Percentiles rank a stretch among this genome's conserved stretches.
Evolutionary conservation across 2,797 vertebrate species (phyloP).

Genomic region (Notamacropus eugenii): DNA sequence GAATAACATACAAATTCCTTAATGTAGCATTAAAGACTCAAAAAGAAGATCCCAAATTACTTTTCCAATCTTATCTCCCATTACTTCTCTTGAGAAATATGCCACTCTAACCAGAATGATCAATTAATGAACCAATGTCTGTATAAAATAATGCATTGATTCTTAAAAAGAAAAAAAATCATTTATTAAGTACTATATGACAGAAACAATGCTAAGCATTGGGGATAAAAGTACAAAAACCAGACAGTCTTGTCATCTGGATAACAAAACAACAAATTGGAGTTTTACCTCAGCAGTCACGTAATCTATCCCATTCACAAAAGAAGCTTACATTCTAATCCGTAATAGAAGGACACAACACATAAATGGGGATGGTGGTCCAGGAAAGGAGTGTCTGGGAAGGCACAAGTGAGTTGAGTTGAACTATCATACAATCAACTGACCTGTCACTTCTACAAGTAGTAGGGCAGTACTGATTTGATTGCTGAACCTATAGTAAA

Average conservation of each 20-base stretch:
- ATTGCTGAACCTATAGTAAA: neutral
- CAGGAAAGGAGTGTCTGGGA: neutral
- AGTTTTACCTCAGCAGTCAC: neutral
- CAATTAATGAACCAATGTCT: neutral
- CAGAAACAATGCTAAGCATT: neutral
- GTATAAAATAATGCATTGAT: neutral
- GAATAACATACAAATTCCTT: neutral
- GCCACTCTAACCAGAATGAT: neutral
- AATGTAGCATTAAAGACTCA: neutral
- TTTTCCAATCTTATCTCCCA: neutral
- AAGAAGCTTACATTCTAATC: neutral
- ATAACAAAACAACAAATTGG: neutral
- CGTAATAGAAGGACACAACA: neutral
- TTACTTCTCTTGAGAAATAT: neutral
- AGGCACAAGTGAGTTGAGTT: neutral
- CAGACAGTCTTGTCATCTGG: neutral
- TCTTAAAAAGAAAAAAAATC: neutral
- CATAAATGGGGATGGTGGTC: neutral
- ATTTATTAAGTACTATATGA: neutral
- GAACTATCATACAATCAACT: neutral
- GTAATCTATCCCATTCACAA: neutral
- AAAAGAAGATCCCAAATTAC: neutral
- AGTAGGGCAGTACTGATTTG: neutral
- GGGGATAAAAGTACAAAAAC: neutral
- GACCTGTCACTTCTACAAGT: neutral